Evolutionary conservation across 2,888 invertebrate species (phyloP).

Genomic region (Lathronympha strigana): DNA sequence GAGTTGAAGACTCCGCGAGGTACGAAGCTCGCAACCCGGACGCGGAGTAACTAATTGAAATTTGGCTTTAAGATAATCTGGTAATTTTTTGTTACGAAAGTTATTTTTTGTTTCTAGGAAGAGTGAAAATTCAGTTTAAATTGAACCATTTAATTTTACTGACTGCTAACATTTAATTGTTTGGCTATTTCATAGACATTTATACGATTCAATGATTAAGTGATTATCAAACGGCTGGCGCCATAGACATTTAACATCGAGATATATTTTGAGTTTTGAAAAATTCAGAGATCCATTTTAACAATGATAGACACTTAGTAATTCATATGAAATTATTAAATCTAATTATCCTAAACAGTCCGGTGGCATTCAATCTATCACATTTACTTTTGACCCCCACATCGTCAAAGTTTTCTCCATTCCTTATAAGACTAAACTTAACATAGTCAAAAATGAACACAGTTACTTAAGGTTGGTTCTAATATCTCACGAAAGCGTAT

Average conservation of each 20-base stretch:
- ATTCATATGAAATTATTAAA: constrained; percentile 23
- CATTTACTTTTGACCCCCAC: constrained; percentile 20
- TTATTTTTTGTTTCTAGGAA: neutral
- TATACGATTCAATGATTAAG: constrained; percentile 18
- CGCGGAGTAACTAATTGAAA: too few species aligned
- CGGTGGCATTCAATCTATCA: constrained; percentile 35
- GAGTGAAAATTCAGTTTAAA: neutral
- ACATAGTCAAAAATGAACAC: constrained; percentile 40
- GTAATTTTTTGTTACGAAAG: too few species aligned
- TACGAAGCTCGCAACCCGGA: too few species aligned
- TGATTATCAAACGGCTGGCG: constrained; percentile 3
- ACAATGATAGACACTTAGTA: constrained; percentile 33
- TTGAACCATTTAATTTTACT: constrained; percentile 37
- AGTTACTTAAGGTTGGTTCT: constrained; percentile 30
- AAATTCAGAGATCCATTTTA: constrained; percentile 27
- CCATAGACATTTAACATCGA: constrained; percentile 34
- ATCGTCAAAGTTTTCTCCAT: constrained; percentile 5
- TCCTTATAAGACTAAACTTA: constrained; percentile 37
- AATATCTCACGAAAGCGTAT: constrained; percentile 11
- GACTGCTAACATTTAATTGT: constrained; percentile 34
- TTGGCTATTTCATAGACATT: constrained; percentile 32
- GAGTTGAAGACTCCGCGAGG: too few species aligned
- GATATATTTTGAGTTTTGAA: constrained; percentile 30
- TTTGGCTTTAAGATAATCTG: too few species aligned
- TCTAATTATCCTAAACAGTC: constrained; percentile 20